These are phyloP conservation scores for Corynorhinus townsendii DNA, from an alignment of 2,113 vertebrate genomes.

Conservation along the genomic window DNA sequence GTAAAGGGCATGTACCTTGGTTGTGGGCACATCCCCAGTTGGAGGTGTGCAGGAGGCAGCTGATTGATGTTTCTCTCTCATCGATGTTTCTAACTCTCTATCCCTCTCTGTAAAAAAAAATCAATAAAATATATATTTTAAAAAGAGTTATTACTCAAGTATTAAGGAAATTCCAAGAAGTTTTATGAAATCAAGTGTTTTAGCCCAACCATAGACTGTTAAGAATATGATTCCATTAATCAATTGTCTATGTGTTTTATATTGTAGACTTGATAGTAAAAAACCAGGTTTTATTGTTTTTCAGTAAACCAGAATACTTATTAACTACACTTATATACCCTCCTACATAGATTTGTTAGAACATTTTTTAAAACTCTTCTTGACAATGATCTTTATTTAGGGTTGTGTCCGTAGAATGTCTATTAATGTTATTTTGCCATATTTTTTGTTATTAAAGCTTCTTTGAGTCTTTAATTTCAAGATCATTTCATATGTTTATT, in stretches of 20 bases:
- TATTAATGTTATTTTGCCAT: slow-evolving; percentile 21
- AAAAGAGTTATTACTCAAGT: neutral
- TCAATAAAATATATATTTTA: too few species aligned
- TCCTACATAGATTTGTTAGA: neutral
- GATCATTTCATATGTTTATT: slow-evolving; percentile 20
- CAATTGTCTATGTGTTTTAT: neutral
- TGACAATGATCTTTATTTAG: slow-evolving; percentile 28
- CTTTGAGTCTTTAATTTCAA: slow-evolving; percentile 42
- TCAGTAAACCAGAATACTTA: slow-evolving; percentile 17
- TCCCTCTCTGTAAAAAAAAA: too few species aligned
- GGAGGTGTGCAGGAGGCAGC: too few species aligned
- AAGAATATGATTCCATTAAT: neutral
- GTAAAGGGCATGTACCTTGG: too few species aligned
- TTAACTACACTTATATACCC: neutral
- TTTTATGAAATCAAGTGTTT: neutral
- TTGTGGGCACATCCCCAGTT: too few species aligned
- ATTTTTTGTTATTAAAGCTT: slow-evolving; percentile 10
- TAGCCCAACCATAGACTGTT: neutral
- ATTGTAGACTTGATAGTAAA: neutral
- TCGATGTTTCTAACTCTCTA: too few species aligned
- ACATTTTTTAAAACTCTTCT: neutral
- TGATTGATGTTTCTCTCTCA: too few species aligned
- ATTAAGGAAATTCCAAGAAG: neutral
- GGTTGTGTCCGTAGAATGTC: neutral
- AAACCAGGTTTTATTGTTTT: slow-evolving; percentile 3